Conservation (phyloP, 2,797 vertebrate genomes). For the Aviceda cuculoides region DNA sequence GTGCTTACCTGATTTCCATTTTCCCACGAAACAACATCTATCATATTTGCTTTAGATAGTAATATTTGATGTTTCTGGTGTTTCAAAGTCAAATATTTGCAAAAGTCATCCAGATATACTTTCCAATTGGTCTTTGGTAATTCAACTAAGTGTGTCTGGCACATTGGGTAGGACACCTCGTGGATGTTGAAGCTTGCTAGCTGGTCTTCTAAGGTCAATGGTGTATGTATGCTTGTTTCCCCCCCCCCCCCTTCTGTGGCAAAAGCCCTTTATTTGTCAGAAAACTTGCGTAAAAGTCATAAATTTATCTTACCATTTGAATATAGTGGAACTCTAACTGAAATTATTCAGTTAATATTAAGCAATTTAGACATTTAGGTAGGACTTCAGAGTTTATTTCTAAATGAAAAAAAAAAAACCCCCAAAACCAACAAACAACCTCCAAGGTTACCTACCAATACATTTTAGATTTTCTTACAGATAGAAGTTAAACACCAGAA, state of each 20-base stretch:
- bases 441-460: background rate
- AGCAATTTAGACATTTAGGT: background rate
- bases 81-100: background rate
- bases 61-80: background rate
- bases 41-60: background rate
- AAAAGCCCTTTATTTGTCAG: background rate
- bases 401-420: background rate
- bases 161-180: background rate
- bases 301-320: background rate
- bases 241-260: fast-evolving
- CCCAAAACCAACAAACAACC: too few relatives aligned
- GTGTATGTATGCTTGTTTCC: background rate
- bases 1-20: background rate
- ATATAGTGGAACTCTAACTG: background rate
- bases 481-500: background rate
- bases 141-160: background rate
- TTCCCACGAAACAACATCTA: background rate
- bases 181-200: background rate
- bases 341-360: background rate
- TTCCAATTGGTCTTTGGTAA: background rate
- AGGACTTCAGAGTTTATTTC: background rate
- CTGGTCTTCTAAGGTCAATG: background rate
- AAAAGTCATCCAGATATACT: background rate
- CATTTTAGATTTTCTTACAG: background rate
- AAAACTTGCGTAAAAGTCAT: background rate